phyloP scores from a whole-genome alignment of 64 coral and sea anemone genomes.

The Montipora sp. region DNA sequence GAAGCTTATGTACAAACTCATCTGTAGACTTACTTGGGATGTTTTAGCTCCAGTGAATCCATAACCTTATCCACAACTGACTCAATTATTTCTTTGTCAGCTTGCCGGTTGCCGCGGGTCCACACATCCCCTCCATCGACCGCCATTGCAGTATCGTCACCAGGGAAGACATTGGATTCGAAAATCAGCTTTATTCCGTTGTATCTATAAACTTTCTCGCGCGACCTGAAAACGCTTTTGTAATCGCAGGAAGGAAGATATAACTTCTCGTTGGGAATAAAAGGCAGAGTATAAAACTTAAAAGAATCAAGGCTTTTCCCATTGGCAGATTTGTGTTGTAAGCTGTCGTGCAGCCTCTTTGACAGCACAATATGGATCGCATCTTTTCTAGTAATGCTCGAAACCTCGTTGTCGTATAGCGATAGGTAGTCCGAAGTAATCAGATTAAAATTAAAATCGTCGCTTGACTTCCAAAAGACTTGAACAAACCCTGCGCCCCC shows the following conservation, averaged over 20 bases:
- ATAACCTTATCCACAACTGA: not conserved
- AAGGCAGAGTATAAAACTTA: slow-evolving; percentile 23
- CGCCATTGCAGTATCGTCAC: not conserved
- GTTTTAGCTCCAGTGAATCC: not conserved
- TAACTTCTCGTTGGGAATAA: not conserved
- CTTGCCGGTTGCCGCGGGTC: not conserved
- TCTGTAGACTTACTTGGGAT: not conserved
- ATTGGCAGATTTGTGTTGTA: not conserved
- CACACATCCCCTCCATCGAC: not conserved
- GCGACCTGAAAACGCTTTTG: not conserved
- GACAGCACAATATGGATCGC: not conserved
- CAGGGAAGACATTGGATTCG: slow-evolving; percentile 2
- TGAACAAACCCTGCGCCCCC: not conserved
- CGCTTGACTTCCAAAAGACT: slow-evolving; percentile 4
- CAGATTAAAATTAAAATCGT: not conserved
- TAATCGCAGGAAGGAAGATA: not conserved
- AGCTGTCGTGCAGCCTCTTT: not conserved
- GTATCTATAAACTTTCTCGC: not conserved
- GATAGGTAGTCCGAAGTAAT: not conserved
- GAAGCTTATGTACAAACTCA: too few relatives aligned
- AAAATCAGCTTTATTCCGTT: not conserved
- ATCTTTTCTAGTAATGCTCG: not conserved
- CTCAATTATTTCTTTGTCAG: not conserved
- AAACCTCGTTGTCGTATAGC: not conserved
- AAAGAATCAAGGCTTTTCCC: not conserved